Base-by-base conservation (phyloP, 2,797 vertebrate genomes). In the Syncerus caffer region DNA sequence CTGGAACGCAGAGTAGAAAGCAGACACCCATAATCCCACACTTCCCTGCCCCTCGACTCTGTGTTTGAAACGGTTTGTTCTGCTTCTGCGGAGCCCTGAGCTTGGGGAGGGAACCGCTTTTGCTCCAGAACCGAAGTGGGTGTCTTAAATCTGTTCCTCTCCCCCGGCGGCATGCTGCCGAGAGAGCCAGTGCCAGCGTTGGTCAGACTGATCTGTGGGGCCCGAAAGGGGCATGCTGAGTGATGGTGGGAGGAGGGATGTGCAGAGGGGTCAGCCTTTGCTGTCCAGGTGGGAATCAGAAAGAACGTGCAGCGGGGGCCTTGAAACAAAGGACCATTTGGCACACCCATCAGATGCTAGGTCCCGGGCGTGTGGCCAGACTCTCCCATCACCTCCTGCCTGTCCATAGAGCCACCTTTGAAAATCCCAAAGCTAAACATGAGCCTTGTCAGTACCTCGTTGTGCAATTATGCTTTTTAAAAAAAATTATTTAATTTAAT, bases 31-130 rank as follows among this genome's bases (percentile, higher is more conserved):
- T 67, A 64, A 50, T 80, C 74, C 62, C 76, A 93, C 82, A 83
- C 51, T 16, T 55, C 53, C 42, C 84, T 80, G 53, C 95, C 95
- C 93, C 96, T 91, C 93, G 60, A 21, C 57, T 89, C 83, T 88
- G 64, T 85, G 85, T 97, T 96, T 89, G 78, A 97, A 97, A 98
- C 42, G 80, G 96, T 96, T 96, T 98, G 96, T 98, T 98, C 97
- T 90, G 45, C 47, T 95, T 97, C 95, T 88, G 57, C 31, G 38
- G 89, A 91, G 94, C 91, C n/a, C 31, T 4, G 60, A 93, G 95
- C 86, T 78, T 51, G 85, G 89, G 85, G 93, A 88, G 79, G 29
- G 57, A 92, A 45, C 38, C 74, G 76, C 93, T 85, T 85, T 83
- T 93, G 92, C 92, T 90, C 67, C 86, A 96, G 83, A 92, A 95